Percentiles rank a stretch among this genome's conserved stretches.
phyloP scores from a whole-genome alignment of 1,140 invertebrate genomes.

The Aphelenchoides avenae region DNA sequence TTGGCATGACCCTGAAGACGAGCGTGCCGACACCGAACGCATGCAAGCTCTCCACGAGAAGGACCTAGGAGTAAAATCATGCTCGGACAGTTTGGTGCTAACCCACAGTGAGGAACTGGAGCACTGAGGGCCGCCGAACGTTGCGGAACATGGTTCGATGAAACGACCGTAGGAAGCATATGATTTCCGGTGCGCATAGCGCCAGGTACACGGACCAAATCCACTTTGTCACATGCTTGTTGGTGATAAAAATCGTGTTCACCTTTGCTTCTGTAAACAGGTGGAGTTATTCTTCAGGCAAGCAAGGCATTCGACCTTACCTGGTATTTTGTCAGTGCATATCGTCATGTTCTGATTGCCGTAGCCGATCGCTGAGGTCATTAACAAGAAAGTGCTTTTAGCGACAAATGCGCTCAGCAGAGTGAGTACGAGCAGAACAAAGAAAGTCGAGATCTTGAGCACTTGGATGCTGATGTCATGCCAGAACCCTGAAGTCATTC shows the following conservation, averaged over 20 bases:
- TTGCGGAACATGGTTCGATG: slow-evolving; percentile 55
- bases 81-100: not conserved
- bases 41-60: slow-evolving; percentile 48
- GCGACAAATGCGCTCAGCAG: slow-evolving; percentile 49
- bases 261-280: slow-evolving; percentile 38
- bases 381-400: slow-evolving; percentile 49
- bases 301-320: slow-evolving; percentile 21
- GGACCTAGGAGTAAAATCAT: slow-evolving; percentile 29
- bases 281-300: slow-evolving; percentile 7
- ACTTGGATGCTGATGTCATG: slow-evolving; percentile 48
- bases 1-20: slow-evolving; percentile 50
- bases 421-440: slow-evolving; percentile 51
- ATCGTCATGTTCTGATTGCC: slow-evolving; percentile 53
- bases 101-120: slow-evolving; percentile 50
- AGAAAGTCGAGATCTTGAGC: slow-evolving; percentile 52
- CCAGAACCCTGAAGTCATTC: slow-evolving; percentile 50
- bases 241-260: slow-evolving; percentile 46
- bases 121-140: slow-evolving; percentile 46
- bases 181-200: slow-evolving; percentile 46
- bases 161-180: slow-evolving; percentile 52
- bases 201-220: slow-evolving; percentile 50
- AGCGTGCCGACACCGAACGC: slow-evolving; percentile 54
- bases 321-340: slow-evolving; percentile 52
- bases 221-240: slow-evolving; percentile 53
- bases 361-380: slow-evolving; percentile 53